Conservation (phyloP, 2,113 vertebrate species). For the Cyanistes caeruleus region DNA sequence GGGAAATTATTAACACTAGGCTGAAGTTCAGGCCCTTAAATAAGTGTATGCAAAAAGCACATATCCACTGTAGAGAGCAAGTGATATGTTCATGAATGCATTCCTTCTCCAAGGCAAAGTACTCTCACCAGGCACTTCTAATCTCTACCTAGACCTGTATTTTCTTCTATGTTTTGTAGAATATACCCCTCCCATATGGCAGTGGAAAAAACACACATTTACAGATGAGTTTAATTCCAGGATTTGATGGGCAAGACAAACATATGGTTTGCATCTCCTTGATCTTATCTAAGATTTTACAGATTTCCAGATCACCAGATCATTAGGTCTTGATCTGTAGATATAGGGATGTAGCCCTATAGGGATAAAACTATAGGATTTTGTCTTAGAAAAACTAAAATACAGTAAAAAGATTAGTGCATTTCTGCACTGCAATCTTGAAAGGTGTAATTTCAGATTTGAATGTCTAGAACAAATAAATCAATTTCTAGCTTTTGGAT, state of each 20-base stretch:
- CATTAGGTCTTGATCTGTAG: not conserved
- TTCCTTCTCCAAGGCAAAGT: not conserved
- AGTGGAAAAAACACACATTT: not conserved
- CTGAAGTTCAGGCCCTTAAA: not conserved
- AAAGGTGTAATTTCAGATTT: not conserved
- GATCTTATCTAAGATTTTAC: not conserved
- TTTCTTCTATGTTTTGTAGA: not conserved
- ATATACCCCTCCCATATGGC: not conserved
- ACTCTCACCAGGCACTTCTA: not conserved
- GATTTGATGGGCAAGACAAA: not conserved
- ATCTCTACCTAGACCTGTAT: not conserved
- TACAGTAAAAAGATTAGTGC: not conserved
- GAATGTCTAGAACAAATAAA: not conserved
- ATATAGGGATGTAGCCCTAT: not conserved
- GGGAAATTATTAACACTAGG: not conserved
- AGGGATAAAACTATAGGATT: not conserved
- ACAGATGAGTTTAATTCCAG: not conserved
- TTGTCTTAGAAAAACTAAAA: not conserved
- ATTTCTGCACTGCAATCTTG: not conserved
- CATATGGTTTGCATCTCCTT: not conserved
- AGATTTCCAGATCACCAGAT: not conserved
- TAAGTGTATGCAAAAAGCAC: not conserved
- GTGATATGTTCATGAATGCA: not conserved
- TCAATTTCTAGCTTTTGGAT: not conserved
- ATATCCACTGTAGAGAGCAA: not conserved